A percentile compares a stretch with the other conserved stretches of the same genome.
phyloP scores from a whole-genome alignment of 1,140 invertebrate species.

The Dinothrombium tinctorium region DNA sequence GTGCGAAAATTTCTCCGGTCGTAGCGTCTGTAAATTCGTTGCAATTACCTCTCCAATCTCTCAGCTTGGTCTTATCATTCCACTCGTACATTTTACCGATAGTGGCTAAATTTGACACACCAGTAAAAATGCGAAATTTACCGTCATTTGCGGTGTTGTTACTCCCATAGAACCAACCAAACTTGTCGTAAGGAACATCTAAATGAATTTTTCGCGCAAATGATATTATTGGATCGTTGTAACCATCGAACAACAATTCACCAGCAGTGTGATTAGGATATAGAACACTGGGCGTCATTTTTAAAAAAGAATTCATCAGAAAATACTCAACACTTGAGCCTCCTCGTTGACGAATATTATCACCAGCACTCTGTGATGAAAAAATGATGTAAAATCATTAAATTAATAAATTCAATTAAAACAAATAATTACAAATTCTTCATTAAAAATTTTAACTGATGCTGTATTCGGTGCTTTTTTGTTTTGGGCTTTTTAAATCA shows the following conservation, averaged over 20 bases:
- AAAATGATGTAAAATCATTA: neutral
- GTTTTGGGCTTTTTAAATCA: too few species aligned
- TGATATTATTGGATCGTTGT: constrained; percentile 14
- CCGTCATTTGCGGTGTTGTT: constrained; percentile 17
- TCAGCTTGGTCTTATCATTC: constrained; percentile 17
- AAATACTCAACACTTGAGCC: neutral
- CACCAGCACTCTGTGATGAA: constrained; percentile 9
- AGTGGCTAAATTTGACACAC: constrained; percentile 14
- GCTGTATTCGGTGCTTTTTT: too few species aligned
- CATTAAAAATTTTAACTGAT: too few species aligned
- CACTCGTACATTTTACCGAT: constrained; percentile 21
- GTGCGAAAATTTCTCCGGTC: constrained; percentile 9
- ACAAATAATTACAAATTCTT: neutral
- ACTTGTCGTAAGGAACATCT: constrained; percentile 10
- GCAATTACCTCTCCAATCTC: constrained; percentile 6
- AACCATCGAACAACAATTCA: constrained; percentile 17
- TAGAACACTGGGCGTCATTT: neutral
- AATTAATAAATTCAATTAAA: constrained; percentile 2
- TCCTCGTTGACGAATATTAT: constrained; percentile 2
- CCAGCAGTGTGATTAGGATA: constrained; percentile 8
- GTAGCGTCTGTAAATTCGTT: neutral
- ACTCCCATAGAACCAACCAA: constrained; percentile 16
- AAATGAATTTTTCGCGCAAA: constrained; percentile 8
- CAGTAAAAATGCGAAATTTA: constrained; percentile 19
- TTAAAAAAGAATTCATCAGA: neutral